Evolutionary conservation across 2,797 vertebrate genomes (phyloP).

Genomic region (Mormyrops attenuatus): DNA sequence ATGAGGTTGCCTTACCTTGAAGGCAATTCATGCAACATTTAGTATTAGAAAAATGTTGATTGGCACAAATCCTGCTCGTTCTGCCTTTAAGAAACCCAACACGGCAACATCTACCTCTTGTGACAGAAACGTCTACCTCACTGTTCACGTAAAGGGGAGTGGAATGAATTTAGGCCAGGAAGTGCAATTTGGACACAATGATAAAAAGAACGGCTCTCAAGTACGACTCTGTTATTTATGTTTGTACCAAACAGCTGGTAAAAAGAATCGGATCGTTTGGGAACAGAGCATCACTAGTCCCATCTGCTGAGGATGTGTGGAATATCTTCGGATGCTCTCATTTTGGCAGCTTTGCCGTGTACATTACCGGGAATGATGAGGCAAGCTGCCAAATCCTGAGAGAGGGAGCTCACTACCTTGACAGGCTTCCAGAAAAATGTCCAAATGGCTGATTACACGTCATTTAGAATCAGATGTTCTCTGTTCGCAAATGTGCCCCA

Average conservation of each 20-base stretch:
- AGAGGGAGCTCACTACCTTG: background rate
- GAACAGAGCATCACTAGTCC: conserved; percentile 69
- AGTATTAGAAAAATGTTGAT: no score
- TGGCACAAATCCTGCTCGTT: no score
- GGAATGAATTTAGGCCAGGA: no score
- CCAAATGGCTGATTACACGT: background rate
- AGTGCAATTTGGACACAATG: no score
- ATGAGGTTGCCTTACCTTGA: background rate
- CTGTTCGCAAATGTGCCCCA: background rate
- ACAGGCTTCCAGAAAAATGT: background rate
- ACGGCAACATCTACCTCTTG: no score
- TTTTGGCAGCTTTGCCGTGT: background rate
- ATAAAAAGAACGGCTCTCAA: no score
- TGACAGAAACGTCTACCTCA: no score
- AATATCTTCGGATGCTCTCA: background rate
- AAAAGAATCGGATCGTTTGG: background rate
- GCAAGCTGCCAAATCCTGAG: background rate
- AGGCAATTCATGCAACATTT: background rate
- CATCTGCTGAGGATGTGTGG: conserved; percentile 44
- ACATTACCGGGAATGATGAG: background rate
- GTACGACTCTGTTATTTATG: no score
- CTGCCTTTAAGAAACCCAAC: no score
- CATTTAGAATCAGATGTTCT: background rate
- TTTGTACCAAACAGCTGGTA: no score
- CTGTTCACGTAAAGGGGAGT: no score